Evolutionary conservation across 2,113 vertebrate species (phyloP), one percentile per base, ranked within the genome.

Genomic region (Hylia prasina): DNA sequence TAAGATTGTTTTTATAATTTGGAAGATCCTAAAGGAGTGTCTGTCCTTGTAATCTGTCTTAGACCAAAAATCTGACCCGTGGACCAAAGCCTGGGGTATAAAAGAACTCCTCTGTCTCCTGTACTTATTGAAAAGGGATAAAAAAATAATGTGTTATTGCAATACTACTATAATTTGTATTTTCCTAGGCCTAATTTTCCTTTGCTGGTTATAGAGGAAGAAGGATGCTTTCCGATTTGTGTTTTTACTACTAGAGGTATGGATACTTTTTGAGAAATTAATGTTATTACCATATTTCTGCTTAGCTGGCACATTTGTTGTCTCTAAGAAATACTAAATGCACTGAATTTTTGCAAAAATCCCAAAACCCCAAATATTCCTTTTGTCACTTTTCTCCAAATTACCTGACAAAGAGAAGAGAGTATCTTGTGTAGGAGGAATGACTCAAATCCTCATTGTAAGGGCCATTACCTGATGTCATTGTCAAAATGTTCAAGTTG

Each of bases 381-480:
- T 71, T 83, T 72, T 83, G 47, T 31, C 33, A 50, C 10, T 81
- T 63, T 1, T 1, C 53, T 69, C 21, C 54, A 76, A 90, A 79
- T 53, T 53, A 63, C n/a, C 60, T 93, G 69, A 64, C 33, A 89
- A 89, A 76, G 45, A 80, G 16, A 58, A 65, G 16, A 33, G 35
- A 89, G 33, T 64, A 31, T 16, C 27, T 83, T 76, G 40, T 37
- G 91, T 94, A 88, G 83, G 87, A 95, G 76, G 88, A 88, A 85
- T 94, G 95, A 89, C 79, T 92, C 83, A 96, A 83, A 33, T 79
- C 31, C 64, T 56, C 82, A n/a, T 37, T 90, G 42, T 76, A 80
- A 65, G 13, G 7, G 11, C 66, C 77, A 42, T 80, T 93, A 88
- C n/a, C 42, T 73, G 75, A 85, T 91, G 50, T 60, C 65, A 73